These are phyloP conservation scores for Progne subis DNA, from an alignment of 2,113 vertebrate genomes.

Conservation along the genomic window DNA sequence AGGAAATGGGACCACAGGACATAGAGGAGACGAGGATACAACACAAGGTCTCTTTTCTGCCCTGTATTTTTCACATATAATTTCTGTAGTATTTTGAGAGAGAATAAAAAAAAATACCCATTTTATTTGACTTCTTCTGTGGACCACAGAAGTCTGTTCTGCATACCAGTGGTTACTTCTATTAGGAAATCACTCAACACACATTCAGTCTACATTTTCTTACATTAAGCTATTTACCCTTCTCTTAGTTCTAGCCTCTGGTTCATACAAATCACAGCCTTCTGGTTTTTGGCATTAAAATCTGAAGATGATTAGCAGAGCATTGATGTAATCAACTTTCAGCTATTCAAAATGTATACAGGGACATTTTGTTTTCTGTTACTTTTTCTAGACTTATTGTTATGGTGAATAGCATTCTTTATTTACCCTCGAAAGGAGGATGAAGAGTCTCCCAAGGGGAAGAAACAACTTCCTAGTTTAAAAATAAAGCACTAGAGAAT, in stretches of 20 bases:
- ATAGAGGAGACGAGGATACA: not conserved
- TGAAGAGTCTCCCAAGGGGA: not conserved
- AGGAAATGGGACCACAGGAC: not conserved
- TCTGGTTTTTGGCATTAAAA: not conserved
- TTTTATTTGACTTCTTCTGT: not conserved
- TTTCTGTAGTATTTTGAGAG: not conserved
- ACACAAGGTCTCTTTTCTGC: not conserved
- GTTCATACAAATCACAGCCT: not conserved
- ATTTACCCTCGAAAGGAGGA: not conserved
- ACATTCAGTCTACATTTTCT: not conserved
- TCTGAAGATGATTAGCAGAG: not conserved
- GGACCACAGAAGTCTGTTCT: not conserved
- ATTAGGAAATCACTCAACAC: not conserved
- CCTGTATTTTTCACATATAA: not conserved
- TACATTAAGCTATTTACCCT: not conserved
- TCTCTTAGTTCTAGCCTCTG: not conserved
- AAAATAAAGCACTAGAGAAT: not conserved
- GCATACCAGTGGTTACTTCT: not conserved
- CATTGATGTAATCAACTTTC: not conserved
- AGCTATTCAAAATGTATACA: not conserved
- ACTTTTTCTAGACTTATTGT: conserved; percentile 8
- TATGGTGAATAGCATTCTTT: conserved; percentile 15
- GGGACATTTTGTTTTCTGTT: conserved; percentile 18
- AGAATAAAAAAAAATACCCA: not conserved
- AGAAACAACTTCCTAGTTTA: not conserved